phyloP scores from a whole-genome alignment of 2,797 vertebrate genomes.

The Chelmon rostratus region DNA sequence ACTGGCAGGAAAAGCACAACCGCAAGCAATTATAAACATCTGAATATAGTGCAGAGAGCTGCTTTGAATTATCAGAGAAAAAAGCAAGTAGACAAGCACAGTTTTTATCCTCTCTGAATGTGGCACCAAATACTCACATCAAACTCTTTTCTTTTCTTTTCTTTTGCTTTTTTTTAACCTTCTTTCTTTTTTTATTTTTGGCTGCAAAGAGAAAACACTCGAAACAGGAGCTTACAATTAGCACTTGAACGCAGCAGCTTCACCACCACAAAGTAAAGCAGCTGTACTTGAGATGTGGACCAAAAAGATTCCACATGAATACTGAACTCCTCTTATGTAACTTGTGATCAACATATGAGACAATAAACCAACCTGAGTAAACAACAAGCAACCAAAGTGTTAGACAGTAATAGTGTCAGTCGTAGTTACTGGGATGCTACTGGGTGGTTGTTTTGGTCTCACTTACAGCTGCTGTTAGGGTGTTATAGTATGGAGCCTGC shows the following conservation, averaged over 20 bases:
- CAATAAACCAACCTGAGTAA: slow-evolving; percentile 7
- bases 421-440: not conserved
- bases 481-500: not conserved
- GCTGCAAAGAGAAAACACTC: not conserved
- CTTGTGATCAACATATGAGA: not conserved
- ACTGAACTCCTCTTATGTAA: slow-evolving; percentile 38
- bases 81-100: not conserved
- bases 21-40: not conserved
- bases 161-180: too few relatives aligned
- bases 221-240: not conserved
- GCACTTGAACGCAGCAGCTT: not conserved
- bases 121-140: not conserved
- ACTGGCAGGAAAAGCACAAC: not conserved
- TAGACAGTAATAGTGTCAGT: not conserved
- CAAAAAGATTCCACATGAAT: slow-evolving; percentile 13
- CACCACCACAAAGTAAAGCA: not conserved
- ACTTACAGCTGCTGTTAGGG: not conserved
- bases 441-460: not conserved
- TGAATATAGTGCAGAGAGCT: not conserved
- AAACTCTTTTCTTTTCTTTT: too few relatives aligned
- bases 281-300: slow-evolving; percentile 5
- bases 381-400: not conserved
- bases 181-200: too few relatives aligned
- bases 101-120: not conserved
- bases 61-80: not conserved